A percentile compares a stretch with the other conserved stretches of the same genome.
These are phyloP conservation scores for Acleris literana DNA, from an alignment of 2,888 invertebrate species.

Conservation along the genomic window DNA sequence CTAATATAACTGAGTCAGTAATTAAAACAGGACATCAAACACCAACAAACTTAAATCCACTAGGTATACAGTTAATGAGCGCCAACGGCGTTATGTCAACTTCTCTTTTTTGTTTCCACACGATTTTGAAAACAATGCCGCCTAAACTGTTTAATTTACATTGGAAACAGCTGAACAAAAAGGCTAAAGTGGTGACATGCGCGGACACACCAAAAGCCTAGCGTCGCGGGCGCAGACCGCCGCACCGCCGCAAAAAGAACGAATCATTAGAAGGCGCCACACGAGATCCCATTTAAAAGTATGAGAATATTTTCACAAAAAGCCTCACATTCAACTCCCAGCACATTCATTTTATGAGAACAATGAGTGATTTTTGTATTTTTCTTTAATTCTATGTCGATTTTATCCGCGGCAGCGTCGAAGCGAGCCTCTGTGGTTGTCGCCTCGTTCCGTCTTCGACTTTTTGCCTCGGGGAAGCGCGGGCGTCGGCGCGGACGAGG, in stretches of 20 bases:
- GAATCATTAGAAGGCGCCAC: conserved; percentile 83
- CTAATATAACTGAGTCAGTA: background rate
- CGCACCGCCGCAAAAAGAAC: conserved; percentile 78
- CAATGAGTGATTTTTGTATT: conserved; percentile 84
- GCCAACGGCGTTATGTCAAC: conserved; percentile 50
- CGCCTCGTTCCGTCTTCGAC: conserved; percentile 78
- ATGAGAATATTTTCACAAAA: conserved; percentile 84
- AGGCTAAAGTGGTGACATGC: conserved; percentile 72
- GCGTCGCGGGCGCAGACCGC: conserved; percentile 63
- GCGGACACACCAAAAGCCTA: conserved; percentile 79
- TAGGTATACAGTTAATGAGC: conserved; percentile 24
- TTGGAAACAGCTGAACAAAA: conserved; percentile 73
- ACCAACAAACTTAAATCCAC: background rate
- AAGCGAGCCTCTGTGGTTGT: conserved; percentile 76
- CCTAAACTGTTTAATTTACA: conserved; percentile 80
- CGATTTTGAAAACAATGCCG: conserved; percentile 70
- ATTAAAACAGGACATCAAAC: conserved; percentile 3
- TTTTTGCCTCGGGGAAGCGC: conserved; percentile 76
- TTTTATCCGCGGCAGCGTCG: conserved; percentile 78
- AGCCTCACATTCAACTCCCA: conserved; percentile 82
- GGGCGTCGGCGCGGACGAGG: conserved; percentile 72
- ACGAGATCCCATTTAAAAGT: conserved; percentile 83
- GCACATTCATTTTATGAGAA: conserved; percentile 84
- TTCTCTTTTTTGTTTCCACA: conserved; percentile 49
- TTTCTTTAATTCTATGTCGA: conserved; percentile 83